These are phyloP conservation scores for Panthera leo DNA, from an alignment of 2,113 vertebrate genomes.

Conservation along the genomic window DNA sequence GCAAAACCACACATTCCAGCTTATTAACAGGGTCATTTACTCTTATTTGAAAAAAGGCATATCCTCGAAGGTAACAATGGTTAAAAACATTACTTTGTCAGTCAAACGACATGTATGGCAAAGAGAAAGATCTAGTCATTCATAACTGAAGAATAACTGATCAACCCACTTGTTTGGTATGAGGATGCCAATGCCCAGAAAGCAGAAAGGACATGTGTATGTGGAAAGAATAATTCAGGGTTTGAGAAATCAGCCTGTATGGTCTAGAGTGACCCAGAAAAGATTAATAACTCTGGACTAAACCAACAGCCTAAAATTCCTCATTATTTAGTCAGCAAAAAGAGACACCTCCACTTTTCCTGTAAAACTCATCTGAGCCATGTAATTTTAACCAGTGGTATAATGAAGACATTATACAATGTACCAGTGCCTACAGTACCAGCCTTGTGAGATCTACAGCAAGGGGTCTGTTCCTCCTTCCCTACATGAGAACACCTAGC, in stretches of 20 bases:
- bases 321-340: neutral
- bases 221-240: neutral
- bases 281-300: neutral
- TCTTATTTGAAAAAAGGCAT: neutral
- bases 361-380: constrained; percentile 2
- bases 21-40: neutral
- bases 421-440: neutral
- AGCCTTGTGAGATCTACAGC: constrained; percentile 58
- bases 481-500: constrained; percentile 19
- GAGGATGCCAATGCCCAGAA: neutral
- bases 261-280: neutral
- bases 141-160: neutral
- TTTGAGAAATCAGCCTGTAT: neutral
- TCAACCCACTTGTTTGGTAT: neutral
- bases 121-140: neutral
- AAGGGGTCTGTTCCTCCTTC: constrained; percentile 15
- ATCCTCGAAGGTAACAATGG: neutral
- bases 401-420: constrained; percentile 33
- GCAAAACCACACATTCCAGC: neutral
- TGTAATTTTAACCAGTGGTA: neutral
- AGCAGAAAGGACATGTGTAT: neutral
- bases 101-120: neutral
- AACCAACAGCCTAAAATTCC: neutral
- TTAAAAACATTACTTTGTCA: neutral
- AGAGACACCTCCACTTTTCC: neutral